Evolutionary conservation across 2,888 invertebrate species (phyloP).

Genomic region (Lasioglossum vierecki): DNA sequence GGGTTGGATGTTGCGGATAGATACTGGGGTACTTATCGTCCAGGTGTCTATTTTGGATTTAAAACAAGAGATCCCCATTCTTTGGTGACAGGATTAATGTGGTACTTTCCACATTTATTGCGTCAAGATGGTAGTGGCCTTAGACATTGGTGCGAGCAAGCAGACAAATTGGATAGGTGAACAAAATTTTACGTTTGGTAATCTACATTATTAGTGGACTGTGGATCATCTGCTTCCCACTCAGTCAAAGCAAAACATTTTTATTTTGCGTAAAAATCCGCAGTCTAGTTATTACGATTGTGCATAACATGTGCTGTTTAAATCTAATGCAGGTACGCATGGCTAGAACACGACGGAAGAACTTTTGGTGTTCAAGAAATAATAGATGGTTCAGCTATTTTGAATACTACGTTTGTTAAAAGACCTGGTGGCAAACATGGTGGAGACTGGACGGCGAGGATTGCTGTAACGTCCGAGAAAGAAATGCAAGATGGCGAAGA

Average conservation of each 20-base stretch:
- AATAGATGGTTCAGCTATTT: constrained; percentile 90
- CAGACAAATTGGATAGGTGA: constrained; percentile 90
- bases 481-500: constrained; percentile 83
- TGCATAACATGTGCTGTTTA: neutral
- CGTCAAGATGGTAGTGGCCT: constrained; percentile 89
- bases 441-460: constrained; percentile 96
- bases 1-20: constrained; percentile 90
- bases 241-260: too few species aligned
- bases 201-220: neutral
- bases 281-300: neutral
- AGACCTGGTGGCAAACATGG: constrained; percentile 91
- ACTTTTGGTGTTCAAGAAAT: constrained; percentile 97
- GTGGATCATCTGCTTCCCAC: too few species aligned
- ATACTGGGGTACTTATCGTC: constrained; percentile 97
- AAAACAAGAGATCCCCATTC: constrained; percentile 95
- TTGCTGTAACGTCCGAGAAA: constrained; percentile 86
- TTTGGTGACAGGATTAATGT: constrained; percentile 97
- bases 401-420: constrained; percentile 96
- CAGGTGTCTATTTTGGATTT: constrained; percentile 95
- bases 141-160: constrained; percentile 97
- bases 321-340: constrained; percentile 87
- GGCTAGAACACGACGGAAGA: constrained; percentile 96
- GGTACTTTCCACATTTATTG: constrained; percentile 92
- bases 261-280: too few species aligned
- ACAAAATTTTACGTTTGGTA: constrained; percentile 57